Base-by-base conservation (phyloP, 2,888 invertebrate species). In the Petrophora chlorosata region DNA sequence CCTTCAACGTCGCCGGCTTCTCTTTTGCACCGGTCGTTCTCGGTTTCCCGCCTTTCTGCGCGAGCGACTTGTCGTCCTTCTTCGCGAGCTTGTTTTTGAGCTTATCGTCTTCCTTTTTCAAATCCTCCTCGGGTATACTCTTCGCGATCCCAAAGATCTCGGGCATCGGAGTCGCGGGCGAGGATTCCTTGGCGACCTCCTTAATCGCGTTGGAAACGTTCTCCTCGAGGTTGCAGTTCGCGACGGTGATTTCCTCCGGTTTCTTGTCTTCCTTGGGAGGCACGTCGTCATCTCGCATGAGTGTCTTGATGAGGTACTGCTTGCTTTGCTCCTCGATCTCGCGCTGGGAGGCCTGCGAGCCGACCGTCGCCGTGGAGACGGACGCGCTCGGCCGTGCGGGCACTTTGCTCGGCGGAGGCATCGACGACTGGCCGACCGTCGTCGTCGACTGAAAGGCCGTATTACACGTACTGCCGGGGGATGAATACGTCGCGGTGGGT, bases 291-390 rank as follows among this genome's bases (percentile, higher is more conserved):
- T 96, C 94, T 26, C 97, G 96, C 57, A 97, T 97, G 54, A 97
- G 91, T 0, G 97, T 97, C 90, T 97, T 98, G 64, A 97, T 96
- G 30, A 97, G 93, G 90, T 95, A 96, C 85, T 95, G 95, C 68
- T 94, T 92, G 78, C 92, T 93, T 71, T 94, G 94, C 50, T 93
- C 93, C 50, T 92, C 91, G 33, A 92, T 92, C 39, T 92, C 93
- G 72, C 92, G 79, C 72, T 93, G 67, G 63, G 92, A 66, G 66
- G 86, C 80, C 79, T 92, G 72, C 0, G 86, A 85, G 50, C 84
- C 88, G 8, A 89, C 91, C 45, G 89, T 81, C 57, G 91, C 77
- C 38, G 91, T 85, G 59, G 82, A 63, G 0, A 84, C 85, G 0
- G 85, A 78, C 1, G 73, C 64, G 2, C 69, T 66, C 5, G 82